Evolutionary conservation across 2,888 invertebrate genomes (phyloP).

Genomic region (Leucophenga montana): DNA sequence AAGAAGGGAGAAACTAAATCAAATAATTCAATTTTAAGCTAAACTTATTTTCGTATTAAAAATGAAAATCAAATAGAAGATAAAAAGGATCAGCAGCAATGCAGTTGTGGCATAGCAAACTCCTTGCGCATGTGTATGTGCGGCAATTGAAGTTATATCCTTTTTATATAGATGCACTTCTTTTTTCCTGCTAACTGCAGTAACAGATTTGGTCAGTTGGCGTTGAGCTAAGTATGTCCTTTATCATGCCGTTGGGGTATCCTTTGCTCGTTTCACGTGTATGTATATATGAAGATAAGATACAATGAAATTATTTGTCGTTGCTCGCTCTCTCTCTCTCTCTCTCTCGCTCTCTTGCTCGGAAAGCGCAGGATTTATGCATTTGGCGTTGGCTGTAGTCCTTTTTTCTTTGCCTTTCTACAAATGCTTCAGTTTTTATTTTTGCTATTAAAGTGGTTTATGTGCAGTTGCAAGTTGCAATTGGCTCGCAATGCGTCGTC

Average conservation of each 20-base stretch:
- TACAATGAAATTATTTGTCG: conserved; percentile 66
- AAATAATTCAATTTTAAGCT: conserved; percentile 68
- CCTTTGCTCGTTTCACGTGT: neutral
- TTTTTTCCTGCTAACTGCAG: neutral
- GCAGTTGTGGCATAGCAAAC: conserved; percentile 29
- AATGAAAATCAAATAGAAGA: conserved; percentile 67
- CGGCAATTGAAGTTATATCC: conserved; percentile 54
- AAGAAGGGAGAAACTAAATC: conserved; percentile 56
- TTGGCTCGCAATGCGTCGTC: no score
- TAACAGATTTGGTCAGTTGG: conserved; percentile 22
- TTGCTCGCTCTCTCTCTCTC: conserved; percentile 38
- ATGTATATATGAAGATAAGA: conserved; percentile 29
- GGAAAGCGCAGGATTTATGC: conserved; percentile 9
- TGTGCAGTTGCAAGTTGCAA: no score
- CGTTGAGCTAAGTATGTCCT: conserved; percentile 14
- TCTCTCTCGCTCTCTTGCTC: neutral
- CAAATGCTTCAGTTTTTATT: conserved; percentile 1
- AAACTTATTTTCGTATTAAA: conserved; percentile 69
- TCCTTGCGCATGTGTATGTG: conserved; percentile 33
- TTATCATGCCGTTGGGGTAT: conserved; percentile 6
- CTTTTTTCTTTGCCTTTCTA: conserved; percentile 30
- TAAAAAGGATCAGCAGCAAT: conserved; percentile 43
- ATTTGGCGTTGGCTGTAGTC: conserved; percentile 29
- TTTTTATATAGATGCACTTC: conserved; percentile 47
- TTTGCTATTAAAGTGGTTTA: conserved; percentile 15